Evolutionary conservation across 2,113 vertebrate genomes (phyloP), one percentile per base, ranked within the genome.

Genomic region (Aldabrachelys gigantea): DNA sequence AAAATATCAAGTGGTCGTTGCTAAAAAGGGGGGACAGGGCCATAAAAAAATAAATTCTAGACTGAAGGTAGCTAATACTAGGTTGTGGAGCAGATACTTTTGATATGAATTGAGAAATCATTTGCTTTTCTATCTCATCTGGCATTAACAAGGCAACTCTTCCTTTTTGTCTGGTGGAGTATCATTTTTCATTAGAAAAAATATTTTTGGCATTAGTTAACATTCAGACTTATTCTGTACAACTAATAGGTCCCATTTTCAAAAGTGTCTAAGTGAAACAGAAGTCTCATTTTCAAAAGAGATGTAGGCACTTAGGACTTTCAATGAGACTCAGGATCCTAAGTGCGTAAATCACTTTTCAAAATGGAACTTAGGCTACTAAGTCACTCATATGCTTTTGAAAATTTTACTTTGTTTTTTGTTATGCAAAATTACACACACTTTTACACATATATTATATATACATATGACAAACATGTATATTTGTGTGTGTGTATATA

Each of bases 81-180:
- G 5, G 56, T 52, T 12, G 84, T 1, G 8, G 65, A 41, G 69
- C 72, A 47, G 52, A 80, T 56, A 57, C 41, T 95, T 93, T 91
- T 22, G 29, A 69, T 4, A 79, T 5, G 24, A 94, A 82, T 27
- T 52, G 92, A 76, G 53, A 49, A 56, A 2, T 92, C 14, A 25
- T n/a, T 4, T 94, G n/a, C 27, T 89, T 94, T 57, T 41, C 89
- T 89, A 92, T 84, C 87, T 65, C 87, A 93, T 56, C 84, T 94
- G 93, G 54, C 82, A 86, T 16, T 89, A 84, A 6, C 49, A 93
- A 54, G 56, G 56, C 82, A 10, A 85, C 76, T 91, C 85, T 29
- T 89, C 38, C 52, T 91, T 88, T 65, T 85, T 92, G 82, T 29
- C 79, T 29, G 21, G 1, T 92, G 76, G 69, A 13, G 89, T 85